A percentile compares a stretch with the other conserved stretches of the same genome.
These are phyloP conservation scores for Oreochromis spilurus DNA, from an alignment of 2,113 vertebrate species.

Conservation along the genomic window DNA sequence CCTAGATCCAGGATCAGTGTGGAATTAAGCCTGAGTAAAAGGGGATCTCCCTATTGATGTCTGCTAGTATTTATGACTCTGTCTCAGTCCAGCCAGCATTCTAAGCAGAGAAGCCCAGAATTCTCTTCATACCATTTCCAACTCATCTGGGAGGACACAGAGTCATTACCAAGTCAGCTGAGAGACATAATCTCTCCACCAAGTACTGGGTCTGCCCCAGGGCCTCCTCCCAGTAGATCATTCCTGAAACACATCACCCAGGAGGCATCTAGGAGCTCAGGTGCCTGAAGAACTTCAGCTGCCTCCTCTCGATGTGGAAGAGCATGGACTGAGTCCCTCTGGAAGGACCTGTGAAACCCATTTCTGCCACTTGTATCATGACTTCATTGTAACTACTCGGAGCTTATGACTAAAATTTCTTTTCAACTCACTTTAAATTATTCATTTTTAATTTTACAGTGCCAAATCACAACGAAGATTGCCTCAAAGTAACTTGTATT, in stretches of 20 bases:
- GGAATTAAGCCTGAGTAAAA: conserved; percentile 34
- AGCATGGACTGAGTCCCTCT: not conserved
- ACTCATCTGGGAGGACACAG: not conserved
- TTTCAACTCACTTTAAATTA: not conserved
- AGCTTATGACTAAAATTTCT: not conserved
- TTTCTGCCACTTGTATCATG: fast-evolving
- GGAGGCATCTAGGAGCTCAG: not conserved
- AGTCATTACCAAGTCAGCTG: not conserved
- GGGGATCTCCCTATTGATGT: conserved; percentile 42
- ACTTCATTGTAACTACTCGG: not conserved
- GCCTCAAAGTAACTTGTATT: not conserved
- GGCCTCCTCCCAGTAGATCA: not conserved
- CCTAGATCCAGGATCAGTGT: conserved; percentile 2
- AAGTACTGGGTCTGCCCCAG: not conserved
- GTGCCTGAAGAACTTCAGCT: not conserved
- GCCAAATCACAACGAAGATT: not conserved
- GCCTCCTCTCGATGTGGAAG: not conserved
- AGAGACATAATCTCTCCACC: not conserved
- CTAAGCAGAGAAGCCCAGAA: not conserved
- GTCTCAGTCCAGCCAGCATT: not conserved
- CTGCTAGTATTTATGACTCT: conserved; percentile 25
- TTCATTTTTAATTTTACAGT: not conserved
- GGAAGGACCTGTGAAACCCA: not conserved
- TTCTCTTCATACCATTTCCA: not conserved
- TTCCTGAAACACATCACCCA: not conserved